Base-by-base conservation (phyloP, 2,888 invertebrate genomes). In the Xestia sexstrigata region DNA sequence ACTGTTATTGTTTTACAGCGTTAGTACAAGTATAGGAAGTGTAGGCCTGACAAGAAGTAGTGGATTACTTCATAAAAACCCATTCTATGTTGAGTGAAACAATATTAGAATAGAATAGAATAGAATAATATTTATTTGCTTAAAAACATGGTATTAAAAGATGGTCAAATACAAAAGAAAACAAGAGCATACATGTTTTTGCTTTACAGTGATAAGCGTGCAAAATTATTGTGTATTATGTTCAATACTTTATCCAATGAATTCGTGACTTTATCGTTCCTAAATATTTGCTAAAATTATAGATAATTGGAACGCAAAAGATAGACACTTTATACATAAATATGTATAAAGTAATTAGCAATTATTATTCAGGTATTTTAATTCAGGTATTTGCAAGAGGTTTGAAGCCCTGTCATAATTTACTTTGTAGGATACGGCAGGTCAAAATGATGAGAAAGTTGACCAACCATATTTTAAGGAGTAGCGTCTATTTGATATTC, bases 241-340 rank as follows among this genome's bases (percentile, higher is more conserved):
- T 47, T 23, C 13, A 47, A 67, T 30, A 67, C 13, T 47, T 1
- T 23, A 47, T 8, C 23, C 23, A 49, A 35, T 35, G 35, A 69
- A 69, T 11, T 35, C 52, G 0, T 0, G 17, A 8, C 11, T 52
- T 47, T 52, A 52, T 30, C 6, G 5, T 9, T 3, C 20, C 20
- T 23, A 23, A 20, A 23, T 49, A 23, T 49, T 49, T 13, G 26
- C 47, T 42, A 13, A 65, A 66, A 67, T 63, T 42, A 15, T 55
- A 13, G 65, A 5, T 68, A 65, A 71, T 80, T 81, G 35, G 1
- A 65, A 69, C 71, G 20, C 68, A 58, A 80, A 26, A 58, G 7
- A 26, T 49, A 52, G 2, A 17, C 11, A 45, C n/a, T 45, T 42
- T 35, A 66, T 70, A 72, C 26, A 47, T 47, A 79, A n/a, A n/a